Conservation (phyloP, 2,888 invertebrate species). For the Drosophila melanosoma region DNA sequence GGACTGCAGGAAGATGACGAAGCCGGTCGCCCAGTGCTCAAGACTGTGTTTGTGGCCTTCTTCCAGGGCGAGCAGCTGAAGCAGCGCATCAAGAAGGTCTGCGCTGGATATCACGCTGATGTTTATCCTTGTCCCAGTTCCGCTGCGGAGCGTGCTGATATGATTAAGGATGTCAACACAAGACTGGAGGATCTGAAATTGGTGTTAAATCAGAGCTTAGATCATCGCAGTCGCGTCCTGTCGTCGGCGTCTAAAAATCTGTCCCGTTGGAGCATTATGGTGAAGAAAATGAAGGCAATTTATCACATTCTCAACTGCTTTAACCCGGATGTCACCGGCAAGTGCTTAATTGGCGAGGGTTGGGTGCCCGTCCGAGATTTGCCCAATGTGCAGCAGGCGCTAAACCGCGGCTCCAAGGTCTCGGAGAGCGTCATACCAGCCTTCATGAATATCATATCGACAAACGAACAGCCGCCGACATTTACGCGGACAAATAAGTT, state of each 20-base stretch:
- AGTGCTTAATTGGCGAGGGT: conserved; percentile 95
- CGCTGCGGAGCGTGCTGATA: conserved; percentile 91
- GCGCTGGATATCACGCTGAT: conserved; percentile 94
- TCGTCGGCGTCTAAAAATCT: conserved; percentile 92
- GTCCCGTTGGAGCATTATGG: conserved; percentile 93
- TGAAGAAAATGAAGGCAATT: conserved; percentile 95
- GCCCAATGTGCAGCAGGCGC: conserved; percentile 90
- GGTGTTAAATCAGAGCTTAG: conserved; percentile 92
- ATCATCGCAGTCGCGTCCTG: conserved; percentile 92
- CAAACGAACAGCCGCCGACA: conserved; percentile 93
- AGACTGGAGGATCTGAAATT: conserved; percentile 92
- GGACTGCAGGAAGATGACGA: conserved; percentile 90
- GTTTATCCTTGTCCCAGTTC: conserved; percentile 94
- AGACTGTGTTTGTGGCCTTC: conserved; percentile 92
- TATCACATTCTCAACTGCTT: conserved; percentile 97
- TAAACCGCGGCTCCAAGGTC: conserved; percentile 92
- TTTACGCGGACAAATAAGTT: conserved; percentile 97
- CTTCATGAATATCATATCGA: conserved; percentile 95
- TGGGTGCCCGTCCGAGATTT: conserved; percentile 93
- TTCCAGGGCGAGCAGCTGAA: conserved; percentile 95
- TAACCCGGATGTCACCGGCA: conserved; percentile 95
- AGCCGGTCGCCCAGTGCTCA: conserved; percentile 89
- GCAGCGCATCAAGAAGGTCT: conserved; percentile 94
- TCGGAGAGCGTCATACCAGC: conserved; percentile 96
- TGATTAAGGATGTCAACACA: conserved; percentile 92